Base-by-base conservation (phyloP, 2,888 invertebrate species). In the Agrypnus murinus region DNA sequence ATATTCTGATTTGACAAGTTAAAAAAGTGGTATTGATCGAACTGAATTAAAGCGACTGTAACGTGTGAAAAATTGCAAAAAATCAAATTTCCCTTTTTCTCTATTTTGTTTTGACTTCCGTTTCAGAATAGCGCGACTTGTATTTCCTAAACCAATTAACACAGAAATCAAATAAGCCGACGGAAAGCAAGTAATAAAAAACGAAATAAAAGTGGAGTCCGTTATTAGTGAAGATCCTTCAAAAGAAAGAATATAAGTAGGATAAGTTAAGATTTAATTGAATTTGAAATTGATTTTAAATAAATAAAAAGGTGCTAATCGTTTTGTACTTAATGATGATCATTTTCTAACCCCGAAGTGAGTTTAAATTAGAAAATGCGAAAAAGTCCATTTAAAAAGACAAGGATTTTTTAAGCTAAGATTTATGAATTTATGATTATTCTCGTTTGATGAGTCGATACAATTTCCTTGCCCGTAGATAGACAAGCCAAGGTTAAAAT, bases 401-500 rank as follows among this genome's bases (percentile, higher is more conserved):
- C 64, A 40, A 64, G 64, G 53, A 38, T 50, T 64, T 62, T 25
- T 53, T 63, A 36, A 17, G 46, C 38, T 64, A 25, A 36, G 43
- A 43, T 25, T 25, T 25, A 25, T 25, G 25, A 25, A 25, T 25
- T 43, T 58, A 25, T 43, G 38, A 43, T 43, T 58, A 40, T 40
- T 34, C n/a, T 9, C 12, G 17, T 14, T 17, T 58, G 65, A 65
- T 45, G 65, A 65, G 65, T 57, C 46, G 65, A 64, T 64, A 50
- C 64, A 53, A 25, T 66, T 59, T 59, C 48, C 40, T 50, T 48
- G 59, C 53, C 46, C 43, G 14, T 50, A 69, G 58, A 69, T 59
- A 59, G 69, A 53, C 63, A 36, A 25, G 53, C 48, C 48, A 64
- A 69, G 69, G 69, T 65, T 65, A 45, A 63, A 58, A 43, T 55